phyloP scores from a whole-genome alignment of 2,888 invertebrate species.

The Ptychoptera contaminata region DNA sequence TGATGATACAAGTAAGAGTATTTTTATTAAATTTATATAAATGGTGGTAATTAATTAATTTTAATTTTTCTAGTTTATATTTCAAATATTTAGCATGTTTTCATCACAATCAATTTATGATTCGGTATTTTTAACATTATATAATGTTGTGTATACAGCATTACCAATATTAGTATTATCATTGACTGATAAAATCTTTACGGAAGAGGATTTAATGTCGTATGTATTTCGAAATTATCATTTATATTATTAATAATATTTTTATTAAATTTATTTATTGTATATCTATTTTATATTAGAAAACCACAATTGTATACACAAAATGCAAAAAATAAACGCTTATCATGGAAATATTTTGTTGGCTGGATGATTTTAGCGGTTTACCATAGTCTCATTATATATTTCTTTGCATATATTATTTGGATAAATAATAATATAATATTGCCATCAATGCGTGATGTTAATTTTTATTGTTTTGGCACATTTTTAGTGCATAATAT shows the following conservation, averaged over 20 bases:
- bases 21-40: neutral
- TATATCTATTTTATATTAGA: constrained; percentile 20
- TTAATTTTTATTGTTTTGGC: constrained; percentile 42
- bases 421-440: constrained; percentile 34
- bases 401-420: constrained; percentile 34
- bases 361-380: constrained; percentile 43
- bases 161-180: constrained; percentile 57
- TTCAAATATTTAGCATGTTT: constrained; percentile 37
- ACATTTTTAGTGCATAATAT: constrained; percentile 40
- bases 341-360: constrained; percentile 44
- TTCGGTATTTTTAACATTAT: constrained; percentile 56
- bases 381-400: constrained; percentile 50
- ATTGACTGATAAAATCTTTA: constrained; percentile 56
- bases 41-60: neutral
- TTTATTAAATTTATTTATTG: neutral
- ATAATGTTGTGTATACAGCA: constrained; percentile 61
- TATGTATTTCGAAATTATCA: constrained; percentile 18
- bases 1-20: constrained; percentile 36
- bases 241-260: neutral
- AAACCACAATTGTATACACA: constrained; percentile 52
- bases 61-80: constrained; percentile 33
- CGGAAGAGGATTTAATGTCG: constrained; percentile 36
- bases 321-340: constrained; percentile 42
- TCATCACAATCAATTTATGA: constrained; percentile 56
- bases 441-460: constrained; percentile 34